Base-by-base conservation (phyloP, 2,888 invertebrate species). In the Antheraea yamamai region DNA sequence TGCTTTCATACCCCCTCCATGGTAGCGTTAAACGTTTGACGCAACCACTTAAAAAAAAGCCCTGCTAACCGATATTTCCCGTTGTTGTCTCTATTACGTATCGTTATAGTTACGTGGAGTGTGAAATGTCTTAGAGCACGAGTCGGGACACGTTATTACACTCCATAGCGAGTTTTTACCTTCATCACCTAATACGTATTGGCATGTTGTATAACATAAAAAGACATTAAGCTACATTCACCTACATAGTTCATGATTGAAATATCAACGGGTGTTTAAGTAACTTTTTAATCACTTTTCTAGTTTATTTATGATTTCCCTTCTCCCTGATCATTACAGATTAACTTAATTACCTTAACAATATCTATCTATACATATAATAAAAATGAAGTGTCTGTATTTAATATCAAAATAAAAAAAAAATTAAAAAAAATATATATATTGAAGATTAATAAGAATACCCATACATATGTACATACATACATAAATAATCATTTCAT, bases 221-320 rank as follows among this genome's bases (percentile, higher is more conserved):
- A 70, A 70, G 35, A 70, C 68, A 68, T 68, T 39, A 70, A 70
- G 18, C 68, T 39, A 18, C 12, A 68, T 68, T 68, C 23, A 61
- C 26, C 23, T 70, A 39, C 35, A 70, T 30, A 70, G 18, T 35
- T 7, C 18, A 35, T 39, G 39, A 70, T 70, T 70, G 68, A 70
- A 70, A 70, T 70, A 70, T 70, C 68, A 70, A 18, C 18, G 35
- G 20, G 35, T 64, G 26, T 26, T 64, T 64, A 12, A 26, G 12
- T 64, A 14, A 14, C 26, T 64, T 64, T 64, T 64, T 64, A 64
- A 64, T 26, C 26, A 12, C 14, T 26, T 26, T 64, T 64, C n/a
- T 58, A 7, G 7, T 26, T 58, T 61, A 61, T 8, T n/a, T 20
- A 4, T 58, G 7, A 58, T 58, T 4, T n/a, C 58, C 2, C n/a